phyloP scores from a whole-genome alignment of 2,888 invertebrate genomes.

The Gymnocheta viridis region DNA sequence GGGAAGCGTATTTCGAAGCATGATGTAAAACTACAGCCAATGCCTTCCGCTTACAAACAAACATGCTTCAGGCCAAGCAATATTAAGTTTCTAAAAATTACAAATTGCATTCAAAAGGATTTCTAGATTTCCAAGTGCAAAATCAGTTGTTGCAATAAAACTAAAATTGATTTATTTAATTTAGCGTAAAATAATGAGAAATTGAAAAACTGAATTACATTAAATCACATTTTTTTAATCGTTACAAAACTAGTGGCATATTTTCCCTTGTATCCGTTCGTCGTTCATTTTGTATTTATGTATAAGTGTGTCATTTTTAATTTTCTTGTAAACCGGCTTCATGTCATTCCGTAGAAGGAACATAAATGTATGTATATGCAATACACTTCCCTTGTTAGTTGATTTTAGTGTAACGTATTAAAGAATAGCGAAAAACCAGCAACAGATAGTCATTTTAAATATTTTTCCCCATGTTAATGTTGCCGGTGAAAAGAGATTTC shows the following conservation, averaged over 20 bases:
- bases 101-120: too few relatives aligned
- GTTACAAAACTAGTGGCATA: neutral
- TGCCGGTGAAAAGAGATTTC: neutral
- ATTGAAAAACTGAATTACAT: too few relatives aligned
- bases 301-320: constrained; percentile 55
- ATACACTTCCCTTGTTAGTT: constrained; percentile 30
- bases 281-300: constrained; percentile 17
- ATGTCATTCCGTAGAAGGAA: constrained; percentile 49
- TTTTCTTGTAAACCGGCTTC: constrained; percentile 41
- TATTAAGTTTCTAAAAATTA: too few relatives aligned
- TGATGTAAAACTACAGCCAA: too few relatives aligned
- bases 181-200: too few relatives aligned
- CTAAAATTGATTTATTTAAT: too few relatives aligned
- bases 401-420: constrained; percentile 9
- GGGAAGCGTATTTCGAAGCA: too few relatives aligned
- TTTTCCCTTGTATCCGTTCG: constrained; percentile 8
- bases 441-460: neutral
- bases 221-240: too few relatives aligned
- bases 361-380: constrained; percentile 33
- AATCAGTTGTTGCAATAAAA: too few relatives aligned
- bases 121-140: too few relatives aligned
- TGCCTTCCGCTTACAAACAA: too few relatives aligned
- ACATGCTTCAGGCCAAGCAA: too few relatives aligned
- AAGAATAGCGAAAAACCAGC: neutral
- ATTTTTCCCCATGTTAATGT: constrained; percentile 1